Base-by-base conservation (phyloP, 2,113 vertebrate species). In the Columba janthina region DNA sequence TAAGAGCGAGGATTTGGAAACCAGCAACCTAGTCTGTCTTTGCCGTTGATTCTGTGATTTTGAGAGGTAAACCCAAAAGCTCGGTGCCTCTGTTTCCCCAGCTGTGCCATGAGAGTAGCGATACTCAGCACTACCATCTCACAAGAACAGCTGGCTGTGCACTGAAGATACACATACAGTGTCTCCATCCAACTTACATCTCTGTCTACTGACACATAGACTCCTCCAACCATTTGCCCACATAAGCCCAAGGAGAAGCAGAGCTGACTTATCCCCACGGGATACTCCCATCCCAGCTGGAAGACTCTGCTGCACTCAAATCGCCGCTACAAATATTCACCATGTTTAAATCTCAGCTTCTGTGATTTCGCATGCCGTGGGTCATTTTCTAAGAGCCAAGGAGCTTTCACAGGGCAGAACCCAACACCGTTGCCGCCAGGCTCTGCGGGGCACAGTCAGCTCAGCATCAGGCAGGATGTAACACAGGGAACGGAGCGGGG, bases 401-500 rank as follows among this genome's bases (percentile, higher is more conserved):
- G 64, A 34, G 24, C 19, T 84, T 50, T 13, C 29, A 32, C 22
- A 42, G 67, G 2, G 1, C 56, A 77, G 88, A 61, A 70, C 2
- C 15, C 1, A 2, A 18, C 6, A 18, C 12, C 4, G 1, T 5
- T 28, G 60, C 58, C 48, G 58, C 50, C 34, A 54, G 38, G 12
- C 21, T 36, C 40, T 60, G 4, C 0, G 2, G 64, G 62, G 12
- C 58, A 18, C 46, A 46, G 16, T 2, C 80, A 89, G 50, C 73
- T 24, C 50, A 13, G 19, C 40, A 58, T 28, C 65, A 50, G 57
- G 79, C 34, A 29, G 50, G 24, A 17, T 19, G 3, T 2, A 9
- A 44, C 42, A 10, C 50, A 46, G n/a, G 31, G n/a, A 65, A 22
- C 0, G 0, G 48, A 24, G 4, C 1, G 3, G n/a, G 44, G 34